These are phyloP conservation scores for Helogale parvula DNA, from an alignment of 2,113 vertebrate genomes.

Conservation along the genomic window DNA sequence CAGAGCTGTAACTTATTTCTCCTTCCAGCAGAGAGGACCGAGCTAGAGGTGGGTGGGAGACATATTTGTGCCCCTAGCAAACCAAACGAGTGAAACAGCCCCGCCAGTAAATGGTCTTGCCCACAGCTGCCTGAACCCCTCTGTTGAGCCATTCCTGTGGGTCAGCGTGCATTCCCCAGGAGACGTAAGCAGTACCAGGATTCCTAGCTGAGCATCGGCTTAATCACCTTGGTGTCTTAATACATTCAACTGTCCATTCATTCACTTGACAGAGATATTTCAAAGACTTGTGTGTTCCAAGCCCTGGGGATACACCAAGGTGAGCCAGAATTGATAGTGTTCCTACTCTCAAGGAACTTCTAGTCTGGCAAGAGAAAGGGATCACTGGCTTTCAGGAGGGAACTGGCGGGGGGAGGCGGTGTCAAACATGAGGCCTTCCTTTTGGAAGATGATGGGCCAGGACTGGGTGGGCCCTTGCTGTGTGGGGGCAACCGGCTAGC, in stretches of 20 bases:
- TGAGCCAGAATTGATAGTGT: background rate
- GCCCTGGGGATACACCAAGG: background rate
- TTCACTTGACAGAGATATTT: background rate
- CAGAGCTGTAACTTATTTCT: background rate
- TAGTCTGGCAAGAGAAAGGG: background rate
- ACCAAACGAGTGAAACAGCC: too few species aligned
- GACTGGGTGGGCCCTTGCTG: background rate
- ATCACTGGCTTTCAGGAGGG: background rate
- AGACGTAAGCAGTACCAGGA: background rate
- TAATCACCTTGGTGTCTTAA: background rate
- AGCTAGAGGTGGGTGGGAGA: background rate
- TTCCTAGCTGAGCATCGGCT: background rate
- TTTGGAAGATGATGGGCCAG: background rate
- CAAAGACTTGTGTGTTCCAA: background rate
- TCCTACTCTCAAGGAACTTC: background rate
- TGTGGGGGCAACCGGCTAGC: background rate
- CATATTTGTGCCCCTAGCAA: background rate
- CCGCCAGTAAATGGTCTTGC: background rate
- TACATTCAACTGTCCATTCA: background rate
- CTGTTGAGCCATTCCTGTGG: background rate
- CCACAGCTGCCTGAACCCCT: background rate
- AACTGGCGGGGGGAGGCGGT: background rate
- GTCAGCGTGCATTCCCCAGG: background rate
- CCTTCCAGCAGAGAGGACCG: background rate
- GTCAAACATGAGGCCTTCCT: background rate